Evolutionary conservation across 2,888 invertebrate species (phyloP).

Genomic region (Junonia oenone): DNA sequence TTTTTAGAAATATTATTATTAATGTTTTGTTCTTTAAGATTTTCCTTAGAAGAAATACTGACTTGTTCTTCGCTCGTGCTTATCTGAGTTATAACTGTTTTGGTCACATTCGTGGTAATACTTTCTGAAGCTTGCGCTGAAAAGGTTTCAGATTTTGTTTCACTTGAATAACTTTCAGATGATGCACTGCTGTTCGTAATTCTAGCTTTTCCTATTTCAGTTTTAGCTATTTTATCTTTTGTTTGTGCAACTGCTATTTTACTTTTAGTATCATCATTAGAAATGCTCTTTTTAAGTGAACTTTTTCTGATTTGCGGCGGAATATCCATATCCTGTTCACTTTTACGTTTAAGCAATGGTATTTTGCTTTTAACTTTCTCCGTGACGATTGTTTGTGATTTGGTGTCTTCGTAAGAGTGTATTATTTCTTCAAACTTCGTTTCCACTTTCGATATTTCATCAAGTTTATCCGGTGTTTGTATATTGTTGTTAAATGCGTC

Average conservation of each 20-base stretch:
- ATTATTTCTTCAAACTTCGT: conserved; percentile 64
- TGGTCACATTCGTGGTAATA: neutral
- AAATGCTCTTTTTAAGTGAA: conserved; percentile 29
- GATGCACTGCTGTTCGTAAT: neutral
- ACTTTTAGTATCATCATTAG: conserved; percentile 22
- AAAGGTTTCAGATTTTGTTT: conserved; percentile 3
- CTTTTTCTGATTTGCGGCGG: conserved; percentile 22
- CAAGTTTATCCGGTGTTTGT: conserved; percentile 40
- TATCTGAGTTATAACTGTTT: conserved; percentile 8
- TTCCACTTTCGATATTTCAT: conserved; percentile 54
- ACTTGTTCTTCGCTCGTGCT: neutral
- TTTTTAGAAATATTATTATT: neutral
- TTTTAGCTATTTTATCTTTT: conserved; percentile 8
- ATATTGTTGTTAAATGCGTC: conserved; percentile 13
- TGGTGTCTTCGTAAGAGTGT: conserved; percentile 57
- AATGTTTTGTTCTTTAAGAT: neutral
- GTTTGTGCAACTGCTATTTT: conserved; percentile 7
- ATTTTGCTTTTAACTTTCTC: conserved; percentile 51
- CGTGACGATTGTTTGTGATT: conserved; percentile 36
- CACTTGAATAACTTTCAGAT: neutral
- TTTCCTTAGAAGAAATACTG: neutral
- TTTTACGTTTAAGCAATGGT: conserved; percentile 51
- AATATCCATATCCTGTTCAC: conserved; percentile 43
- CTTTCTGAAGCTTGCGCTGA: conserved; percentile 1
- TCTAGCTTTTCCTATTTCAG: neutral